Base-by-base conservation (phyloP, 2,113 vertebrate genomes). In the Rana temporaria region DNA sequence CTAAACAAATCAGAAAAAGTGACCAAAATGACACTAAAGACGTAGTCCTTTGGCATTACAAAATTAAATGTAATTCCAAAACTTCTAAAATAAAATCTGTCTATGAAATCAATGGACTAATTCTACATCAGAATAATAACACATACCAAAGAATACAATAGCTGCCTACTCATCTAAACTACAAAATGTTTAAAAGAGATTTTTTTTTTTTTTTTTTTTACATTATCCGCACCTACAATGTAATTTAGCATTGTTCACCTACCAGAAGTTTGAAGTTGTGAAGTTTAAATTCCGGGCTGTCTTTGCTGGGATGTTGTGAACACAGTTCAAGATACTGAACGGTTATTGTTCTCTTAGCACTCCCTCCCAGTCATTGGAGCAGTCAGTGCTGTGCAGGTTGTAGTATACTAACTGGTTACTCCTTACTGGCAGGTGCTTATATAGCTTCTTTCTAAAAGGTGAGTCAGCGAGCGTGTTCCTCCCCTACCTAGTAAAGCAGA, bases 231-330 rank as follows among this genome's bases (percentile, higher is more conserved):
- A 12, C 42, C 42, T 48, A 48, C 14, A 48, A 12, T 48, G 12
- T 12, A 0, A 48, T 14, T 48, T 48, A 48, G 8, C 9, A 48
- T 48, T 48, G 2, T 48, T 14, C 42, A 84, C 84, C 64, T 38
- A 85, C 24, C 57, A 2, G 38, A 67, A 48, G 72, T 15, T 84
- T 84, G 78, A 69, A 85, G 85, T 85, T 75, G 73, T 88, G 81
- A 42, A 84, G 81, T 22, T 32, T 11, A 34, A 71, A 30, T 17
- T 57, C 22, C 52, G 18, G 17, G 56, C 15, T 70, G 11, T 53
- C 78, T 12, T 6, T 56, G 34, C 34, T 56, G 53, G 22, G 48
- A 30, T 57, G 22, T 15, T 73, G 17, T 32, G 20, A 55, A 7
- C 24, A 55, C 6, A 48, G 32, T 26, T 75, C 38, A 16, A 66